phyloP scores from a whole-genome alignment of 1,140 invertebrate species.

The Dermatophagoides farinae region DNA sequence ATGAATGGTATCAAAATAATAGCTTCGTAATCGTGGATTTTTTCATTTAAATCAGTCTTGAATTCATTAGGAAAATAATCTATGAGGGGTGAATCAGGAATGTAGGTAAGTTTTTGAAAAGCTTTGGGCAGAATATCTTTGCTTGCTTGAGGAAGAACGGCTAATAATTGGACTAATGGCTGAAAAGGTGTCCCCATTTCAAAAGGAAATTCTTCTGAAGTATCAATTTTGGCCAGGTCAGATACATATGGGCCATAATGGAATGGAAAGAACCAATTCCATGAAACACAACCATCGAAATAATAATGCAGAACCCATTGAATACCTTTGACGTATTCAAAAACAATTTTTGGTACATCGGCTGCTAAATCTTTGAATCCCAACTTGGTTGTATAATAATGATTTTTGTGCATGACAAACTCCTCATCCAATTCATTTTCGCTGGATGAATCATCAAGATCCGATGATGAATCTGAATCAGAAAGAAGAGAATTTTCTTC shows the following conservation, averaged over 20 bases:
- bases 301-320: constrained; percentile 96
- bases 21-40: constrained; percentile 90
- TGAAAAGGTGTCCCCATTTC: constrained; percentile 67
- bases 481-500: constrained; percentile 15
- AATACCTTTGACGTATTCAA: constrained; percentile 69
- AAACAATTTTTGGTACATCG: constrained; percentile 49
- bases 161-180: constrained; percentile 83
- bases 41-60: constrained; percentile 68
- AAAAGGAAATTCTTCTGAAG: constrained; percentile 37
- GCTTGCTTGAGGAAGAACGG: constrained; percentile 64
- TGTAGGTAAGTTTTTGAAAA: constrained; percentile 61
- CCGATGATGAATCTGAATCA: constrained; percentile 19
- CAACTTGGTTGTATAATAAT: constrained; percentile 80
- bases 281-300: constrained; percentile 81
- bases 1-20: constrained; percentile 93
- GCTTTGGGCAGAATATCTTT: constrained; percentile 49
- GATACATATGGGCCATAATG: constrained; percentile 92
- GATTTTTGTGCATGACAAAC: constrained; percentile 62
- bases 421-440: constrained; percentile 30
- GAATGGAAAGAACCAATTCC: constrained; percentile 93
- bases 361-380: constrained; percentile 48
- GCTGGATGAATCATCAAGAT: constrained; percentile 31
- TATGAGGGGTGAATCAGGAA: constrained; percentile 56
- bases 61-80: constrained; percentile 79
- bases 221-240: constrained; percentile 57